Evolutionary conservation across 2,888 invertebrate genomes (phyloP).

Genomic region (Aleiodes alternator): DNA sequence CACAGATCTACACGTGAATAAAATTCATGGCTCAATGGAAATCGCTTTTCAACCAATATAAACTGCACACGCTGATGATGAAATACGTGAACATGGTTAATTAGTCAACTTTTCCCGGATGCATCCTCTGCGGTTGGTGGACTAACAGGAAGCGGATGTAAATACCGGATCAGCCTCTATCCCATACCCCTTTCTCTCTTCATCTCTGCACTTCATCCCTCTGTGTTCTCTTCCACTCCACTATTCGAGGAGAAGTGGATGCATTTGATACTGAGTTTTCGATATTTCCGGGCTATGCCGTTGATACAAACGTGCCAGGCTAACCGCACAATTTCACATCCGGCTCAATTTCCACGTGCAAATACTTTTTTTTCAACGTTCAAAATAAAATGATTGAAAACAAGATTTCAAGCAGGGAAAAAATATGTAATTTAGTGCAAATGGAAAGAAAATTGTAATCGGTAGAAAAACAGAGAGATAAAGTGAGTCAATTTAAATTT

Average conservation of each 20-base stretch:
- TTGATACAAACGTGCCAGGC: conserved; percentile 21
- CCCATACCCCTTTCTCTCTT: conserved; percentile 12
- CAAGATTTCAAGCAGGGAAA: neutral
- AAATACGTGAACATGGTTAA: conserved; percentile 55
- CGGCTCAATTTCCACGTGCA: conserved; percentile 19
- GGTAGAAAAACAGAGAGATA: no score
- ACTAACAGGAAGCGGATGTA: conserved; percentile 56
- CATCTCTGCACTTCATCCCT: conserved; percentile 3
- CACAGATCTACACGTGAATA: conserved; percentile 5
- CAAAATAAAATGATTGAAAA: neutral
- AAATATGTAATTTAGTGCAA: neutral
- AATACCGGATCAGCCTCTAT: conserved; percentile 50
- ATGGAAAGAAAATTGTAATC: neutral
- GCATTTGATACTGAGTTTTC: conserved; percentile 48
- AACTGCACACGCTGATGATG: conserved; percentile 22
- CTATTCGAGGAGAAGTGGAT: conserved; percentile 17
- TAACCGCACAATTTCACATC: conserved; percentile 28
- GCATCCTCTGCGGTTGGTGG: conserved; percentile 45
- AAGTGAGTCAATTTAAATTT: no score
- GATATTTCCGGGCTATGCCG: conserved; percentile 47
- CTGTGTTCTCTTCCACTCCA: neutral
- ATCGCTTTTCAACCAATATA: conserved; percentile 34
- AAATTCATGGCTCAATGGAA: conserved; percentile 10
- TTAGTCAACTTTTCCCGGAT: conserved; percentile 59
- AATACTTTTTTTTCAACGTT: conserved; percentile 3